These are phyloP conservation scores for Condylura cristata DNA, from an alignment of 2,113 vertebrate species.

Conservation along the genomic window DNA sequence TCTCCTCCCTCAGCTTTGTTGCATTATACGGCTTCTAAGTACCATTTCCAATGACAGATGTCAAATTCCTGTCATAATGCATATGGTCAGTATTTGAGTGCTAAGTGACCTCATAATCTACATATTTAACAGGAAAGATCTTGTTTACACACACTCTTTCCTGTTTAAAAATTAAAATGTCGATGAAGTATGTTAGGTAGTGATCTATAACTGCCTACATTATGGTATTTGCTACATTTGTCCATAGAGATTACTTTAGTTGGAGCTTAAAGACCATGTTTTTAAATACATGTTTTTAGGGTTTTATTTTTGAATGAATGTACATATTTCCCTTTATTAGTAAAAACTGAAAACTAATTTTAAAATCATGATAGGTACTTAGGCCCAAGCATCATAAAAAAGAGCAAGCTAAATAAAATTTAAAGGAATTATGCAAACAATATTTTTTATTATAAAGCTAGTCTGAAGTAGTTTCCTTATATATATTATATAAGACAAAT, in stretches of 20 bases:
- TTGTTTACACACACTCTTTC: conserved; percentile 82
- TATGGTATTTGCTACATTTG: conserved; percentile 62
- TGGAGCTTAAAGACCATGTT: conserved; percentile 75
- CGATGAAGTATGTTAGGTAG: conserved; percentile 82
- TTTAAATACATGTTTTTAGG: conserved; percentile 72
- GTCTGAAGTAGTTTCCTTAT: conserved; percentile 29
- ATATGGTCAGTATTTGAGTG: conserved; percentile 83
- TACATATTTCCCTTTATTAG: not conserved
- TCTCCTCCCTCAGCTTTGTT: conserved; percentile 72
- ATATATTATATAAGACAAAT: conserved; percentile 43
- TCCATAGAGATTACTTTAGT: conserved; percentile 63
- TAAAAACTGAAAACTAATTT: conserved; percentile 43
- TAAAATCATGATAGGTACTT: conserved; percentile 48
- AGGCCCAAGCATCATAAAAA: conserved; percentile 44
- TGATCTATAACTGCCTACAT: conserved; percentile 76
- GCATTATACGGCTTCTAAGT: conserved; percentile 83
- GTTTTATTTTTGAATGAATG: conserved; percentile 51
- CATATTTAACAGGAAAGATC: conserved; percentile 86
- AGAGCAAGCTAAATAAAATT: conserved; percentile 36
- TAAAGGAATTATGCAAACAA: not conserved
- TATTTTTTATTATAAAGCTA: conserved; percentile 32
- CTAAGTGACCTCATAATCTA: conserved; percentile 87
- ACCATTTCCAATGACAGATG: conserved; percentile 87
- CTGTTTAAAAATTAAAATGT: conserved; percentile 82
- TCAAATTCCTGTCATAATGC: conserved; percentile 85